These are phyloP conservation scores for Macrotus californicus DNA, from an alignment of 2,113 vertebrate genomes.

Conservation along the genomic window DNA sequence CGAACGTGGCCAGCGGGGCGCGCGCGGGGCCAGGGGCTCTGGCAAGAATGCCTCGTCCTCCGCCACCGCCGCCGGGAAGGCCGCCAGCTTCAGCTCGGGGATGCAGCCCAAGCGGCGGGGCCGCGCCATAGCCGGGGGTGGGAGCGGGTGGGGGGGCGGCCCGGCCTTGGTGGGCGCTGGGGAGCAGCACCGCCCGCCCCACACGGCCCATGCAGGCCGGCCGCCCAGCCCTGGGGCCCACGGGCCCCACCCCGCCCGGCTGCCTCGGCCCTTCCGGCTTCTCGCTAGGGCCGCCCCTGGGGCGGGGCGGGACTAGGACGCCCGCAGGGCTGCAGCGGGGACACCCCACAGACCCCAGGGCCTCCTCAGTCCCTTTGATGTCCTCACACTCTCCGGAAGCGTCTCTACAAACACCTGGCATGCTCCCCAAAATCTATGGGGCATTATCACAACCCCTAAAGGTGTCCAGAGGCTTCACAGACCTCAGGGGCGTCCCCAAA, in stretches of 20 bases:
- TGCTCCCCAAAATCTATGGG: not conserved
- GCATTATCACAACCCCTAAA: not conserved
- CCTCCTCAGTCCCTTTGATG: not conserved
- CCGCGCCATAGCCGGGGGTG: constrained; percentile 48
- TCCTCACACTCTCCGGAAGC: not conserved
- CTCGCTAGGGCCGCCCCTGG: constrained; percentile 54
- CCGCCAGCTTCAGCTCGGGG: constrained; percentile 34
- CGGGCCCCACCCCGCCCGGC: constrained; percentile 20
- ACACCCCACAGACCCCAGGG: not conserved
- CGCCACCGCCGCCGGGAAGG: constrained; percentile 37
- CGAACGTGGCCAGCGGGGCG: constrained; percentile 26
- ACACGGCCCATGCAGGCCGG: constrained; percentile 8
- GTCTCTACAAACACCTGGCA: not conserved
- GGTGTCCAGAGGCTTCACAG: not conserved
- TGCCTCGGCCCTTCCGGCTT: constrained; percentile 70
- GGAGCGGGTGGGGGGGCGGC: not conserved
- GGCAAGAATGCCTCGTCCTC: constrained; percentile 66
- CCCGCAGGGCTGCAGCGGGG: not conserved
- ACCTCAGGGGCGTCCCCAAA: no score
- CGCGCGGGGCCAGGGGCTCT: not conserved
- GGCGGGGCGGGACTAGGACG: constrained; percentile 46
- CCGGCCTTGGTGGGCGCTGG: not conserved
- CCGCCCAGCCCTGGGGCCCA: constrained; percentile 27
- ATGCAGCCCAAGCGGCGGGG: constrained; percentile 40
- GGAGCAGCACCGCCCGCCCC: constrained; percentile 24